phyloP scores from a whole-genome alignment of 2,888 invertebrate genomes.

The Tetragonula carbonaria region DNA sequence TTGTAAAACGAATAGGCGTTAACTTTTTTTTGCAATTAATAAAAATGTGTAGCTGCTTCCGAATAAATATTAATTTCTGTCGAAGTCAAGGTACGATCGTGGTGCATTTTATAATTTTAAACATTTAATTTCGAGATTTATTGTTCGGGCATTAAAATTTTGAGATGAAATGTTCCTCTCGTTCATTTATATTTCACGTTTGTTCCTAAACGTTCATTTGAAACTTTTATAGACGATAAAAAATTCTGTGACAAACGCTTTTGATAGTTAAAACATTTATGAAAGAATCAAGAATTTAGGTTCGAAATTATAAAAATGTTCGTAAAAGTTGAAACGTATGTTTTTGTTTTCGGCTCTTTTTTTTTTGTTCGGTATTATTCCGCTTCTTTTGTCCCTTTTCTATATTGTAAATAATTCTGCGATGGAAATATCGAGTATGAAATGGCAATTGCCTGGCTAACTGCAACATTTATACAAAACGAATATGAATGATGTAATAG shows the following conservation, averaged over 20 bases:
- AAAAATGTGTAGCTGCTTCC: background rate
- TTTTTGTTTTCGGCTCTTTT: background rate
- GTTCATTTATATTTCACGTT: background rate
- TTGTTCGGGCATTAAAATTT: background rate
- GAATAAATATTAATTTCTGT: background rate
- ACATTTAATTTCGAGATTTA: background rate
- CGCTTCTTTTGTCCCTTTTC: background rate
- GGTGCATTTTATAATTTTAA: background rate
- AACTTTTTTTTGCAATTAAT: background rate
- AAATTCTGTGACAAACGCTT: background rate
- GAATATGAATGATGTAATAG: constrained; percentile 6
- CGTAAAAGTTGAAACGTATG: no score
- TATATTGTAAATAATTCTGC: background rate
- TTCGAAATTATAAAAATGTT: background rate
- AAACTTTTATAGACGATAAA: background rate
- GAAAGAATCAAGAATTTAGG: background rate
- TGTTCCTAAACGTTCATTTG: background rate
- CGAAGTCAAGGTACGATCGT: background rate
- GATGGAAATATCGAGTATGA: background rate
- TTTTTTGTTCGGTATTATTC: background rate
- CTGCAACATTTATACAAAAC: constrained; percentile 4
- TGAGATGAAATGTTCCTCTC: background rate
- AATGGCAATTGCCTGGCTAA: background rate
- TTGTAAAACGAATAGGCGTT: background rate
- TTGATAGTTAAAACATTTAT: background rate